Evolutionary conservation across 2,888 invertebrate species (phyloP).

Genomic region (Lymantria dispar): DNA sequence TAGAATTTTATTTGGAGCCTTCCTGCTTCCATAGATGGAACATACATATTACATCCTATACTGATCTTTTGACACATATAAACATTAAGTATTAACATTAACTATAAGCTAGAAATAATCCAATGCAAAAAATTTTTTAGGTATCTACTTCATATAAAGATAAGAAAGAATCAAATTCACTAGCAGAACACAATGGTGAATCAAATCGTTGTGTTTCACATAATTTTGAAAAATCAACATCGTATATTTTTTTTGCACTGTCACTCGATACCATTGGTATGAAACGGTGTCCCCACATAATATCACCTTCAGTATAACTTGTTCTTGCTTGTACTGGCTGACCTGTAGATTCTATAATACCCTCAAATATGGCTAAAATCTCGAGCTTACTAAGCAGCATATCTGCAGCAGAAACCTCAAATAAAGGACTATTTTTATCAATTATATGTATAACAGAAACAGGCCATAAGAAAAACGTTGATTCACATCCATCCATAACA

Average conservation of each 20-base stretch:
- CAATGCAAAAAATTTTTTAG: background rate
- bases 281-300: slow-evolving; percentile 94
- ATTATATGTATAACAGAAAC: slow-evolving; percentile 96
- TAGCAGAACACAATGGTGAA: slow-evolving; percentile 92
- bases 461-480: slow-evolving; percentile 98
- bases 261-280: slow-evolving; percentile 89
- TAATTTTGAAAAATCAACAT: slow-evolving; percentile 94
- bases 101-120: no score
- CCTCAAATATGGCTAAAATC: slow-evolving; percentile 94
- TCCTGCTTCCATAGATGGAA: no score
- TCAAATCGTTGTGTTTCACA: slow-evolving; percentile 92
- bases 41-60: no score
- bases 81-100: no score
- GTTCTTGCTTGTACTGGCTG: slow-evolving; percentile 91
- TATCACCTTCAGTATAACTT: slow-evolving; percentile 90
- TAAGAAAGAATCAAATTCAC: slow-evolving; percentile 76
- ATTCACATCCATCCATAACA: slow-evolving; percentile 92
- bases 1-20: no score
- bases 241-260: slow-evolving; percentile 86
- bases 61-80: no score
- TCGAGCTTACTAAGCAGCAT: slow-evolving; percentile 92
- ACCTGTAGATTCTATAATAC: slow-evolving; percentile 94
- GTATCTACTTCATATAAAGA: slow-evolving; percentile 19
- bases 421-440: slow-evolving; percentile 92
- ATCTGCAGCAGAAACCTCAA: slow-evolving; percentile 93